These are phyloP conservation scores for Micromesistius poutassou DNA, from an alignment of 2,797 vertebrate genomes.

Conservation along the genomic window DNA sequence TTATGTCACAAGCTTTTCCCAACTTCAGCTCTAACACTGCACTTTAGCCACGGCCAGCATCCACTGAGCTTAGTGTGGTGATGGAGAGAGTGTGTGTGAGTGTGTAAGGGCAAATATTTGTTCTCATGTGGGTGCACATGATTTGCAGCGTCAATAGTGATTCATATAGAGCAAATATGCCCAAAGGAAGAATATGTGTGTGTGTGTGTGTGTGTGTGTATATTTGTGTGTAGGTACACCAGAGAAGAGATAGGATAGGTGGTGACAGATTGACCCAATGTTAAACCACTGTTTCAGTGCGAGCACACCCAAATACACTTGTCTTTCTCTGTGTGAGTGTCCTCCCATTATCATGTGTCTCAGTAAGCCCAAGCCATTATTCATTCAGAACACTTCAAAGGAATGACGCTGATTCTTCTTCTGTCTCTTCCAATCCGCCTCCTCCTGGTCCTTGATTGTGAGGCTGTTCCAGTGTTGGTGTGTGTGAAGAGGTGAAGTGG, in stretches of 20 bases:
- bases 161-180: slow-evolving; percentile 23
- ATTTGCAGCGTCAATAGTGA: slow-evolving; percentile 5
- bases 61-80: no score
- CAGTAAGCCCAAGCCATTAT: no score
- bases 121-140: slow-evolving; percentile 11
- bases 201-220: slow-evolving; percentile 6
- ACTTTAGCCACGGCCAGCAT: no score
- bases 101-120: not conserved
- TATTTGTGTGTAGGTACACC: slow-evolving; percentile 4
- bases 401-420: no score
- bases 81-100: no score
- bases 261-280: slow-evolving; percentile 27
- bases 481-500: no score
- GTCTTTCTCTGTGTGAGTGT: not conserved
- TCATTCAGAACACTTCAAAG: no score
- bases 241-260: not conserved
- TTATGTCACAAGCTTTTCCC: no score
- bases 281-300: not conserved
- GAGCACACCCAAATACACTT: not conserved
- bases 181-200: not conserved
- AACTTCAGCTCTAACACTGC: no score
- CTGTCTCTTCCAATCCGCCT: no score
- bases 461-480: no score
- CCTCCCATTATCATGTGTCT: not conserved
- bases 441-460: no score